These are phyloP conservation scores for Myiopsitta monachus DNA, from an alignment of 2,113 vertebrate species.

Conservation along the genomic window DNA sequence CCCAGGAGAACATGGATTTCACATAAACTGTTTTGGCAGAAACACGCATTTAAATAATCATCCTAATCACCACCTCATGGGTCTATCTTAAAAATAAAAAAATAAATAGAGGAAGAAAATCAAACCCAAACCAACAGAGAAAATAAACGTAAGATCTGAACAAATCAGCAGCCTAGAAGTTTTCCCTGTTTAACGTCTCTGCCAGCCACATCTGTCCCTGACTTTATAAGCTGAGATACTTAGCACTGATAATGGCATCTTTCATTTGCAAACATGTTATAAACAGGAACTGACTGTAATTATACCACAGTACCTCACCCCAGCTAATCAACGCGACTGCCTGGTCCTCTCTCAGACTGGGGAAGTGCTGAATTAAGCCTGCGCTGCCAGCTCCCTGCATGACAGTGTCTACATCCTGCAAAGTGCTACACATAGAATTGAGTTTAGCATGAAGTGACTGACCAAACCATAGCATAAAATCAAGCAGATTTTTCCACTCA, in stretches of 20 bases:
- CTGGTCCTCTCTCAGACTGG: not conserved
- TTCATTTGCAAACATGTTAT: not conserved
- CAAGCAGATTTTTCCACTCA: constrained; percentile 4
- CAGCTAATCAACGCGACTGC: not conserved
- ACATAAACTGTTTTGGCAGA: not conserved
- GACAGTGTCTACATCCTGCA: not conserved
- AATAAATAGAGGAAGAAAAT: not conserved
- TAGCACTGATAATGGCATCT: not conserved
- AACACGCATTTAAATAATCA: constrained; percentile 21
- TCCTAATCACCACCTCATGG: constrained; percentile 12
- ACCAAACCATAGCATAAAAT: not conserved
- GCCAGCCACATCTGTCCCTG: not conserved
- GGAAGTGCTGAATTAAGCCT: not conserved
- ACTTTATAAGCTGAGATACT: not conserved
- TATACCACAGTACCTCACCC: not conserved
- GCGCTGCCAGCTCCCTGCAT: not conserved
- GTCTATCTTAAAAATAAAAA: not conserved
- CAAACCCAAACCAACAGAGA: not conserved
- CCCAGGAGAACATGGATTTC: constrained; percentile 8
- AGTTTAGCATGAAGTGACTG: not conserved
- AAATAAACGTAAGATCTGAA: not conserved
- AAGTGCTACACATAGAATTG: not conserved
- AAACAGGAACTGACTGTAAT: not conserved
- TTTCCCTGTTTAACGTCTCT: not conserved
- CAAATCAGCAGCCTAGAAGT: not conserved